phyloP scores from a whole-genome alignment of 2,797 vertebrate genomes.

The Cyclopterus lumpus region DNA sequence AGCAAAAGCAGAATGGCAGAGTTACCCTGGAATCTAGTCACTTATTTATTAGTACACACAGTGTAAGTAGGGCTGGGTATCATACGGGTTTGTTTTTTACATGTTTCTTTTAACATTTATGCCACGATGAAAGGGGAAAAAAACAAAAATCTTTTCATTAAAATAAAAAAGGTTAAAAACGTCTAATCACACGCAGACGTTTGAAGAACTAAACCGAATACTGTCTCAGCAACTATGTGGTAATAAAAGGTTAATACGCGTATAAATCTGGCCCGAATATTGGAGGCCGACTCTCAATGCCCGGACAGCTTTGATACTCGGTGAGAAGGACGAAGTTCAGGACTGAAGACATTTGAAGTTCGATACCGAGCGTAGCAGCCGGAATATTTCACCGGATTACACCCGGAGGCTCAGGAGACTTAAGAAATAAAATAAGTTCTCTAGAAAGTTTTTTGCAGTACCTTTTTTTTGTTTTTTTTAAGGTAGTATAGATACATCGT shows the following conservation, averaged over 20 bases:
- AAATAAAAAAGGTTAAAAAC: background rate
- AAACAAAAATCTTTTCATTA: background rate
- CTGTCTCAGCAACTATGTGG: constrained; percentile 1
- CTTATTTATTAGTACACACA: constrained; percentile 25
- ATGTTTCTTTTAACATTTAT: background rate
- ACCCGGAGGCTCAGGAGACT: constrained; percentile 5
- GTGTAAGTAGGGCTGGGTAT: constrained; percentile 21
- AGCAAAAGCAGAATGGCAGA: constrained; percentile 33
- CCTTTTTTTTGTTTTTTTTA: too few species aligned
- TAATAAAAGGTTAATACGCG: background rate
- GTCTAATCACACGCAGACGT: background rate
- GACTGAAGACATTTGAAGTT: background rate
- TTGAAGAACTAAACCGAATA: constrained; percentile 6
- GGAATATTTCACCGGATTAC: constrained; percentile 5
- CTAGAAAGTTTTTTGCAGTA: constrained; percentile 13
- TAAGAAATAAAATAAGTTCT: background rate
- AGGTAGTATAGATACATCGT: background rate
- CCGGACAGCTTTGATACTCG: background rate
- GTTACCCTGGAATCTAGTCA: constrained; percentile 21
- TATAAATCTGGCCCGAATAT: background rate
- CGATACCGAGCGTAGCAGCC: too few species aligned
- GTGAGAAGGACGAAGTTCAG: background rate
- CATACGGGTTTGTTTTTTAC: background rate
- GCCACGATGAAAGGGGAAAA: background rate
- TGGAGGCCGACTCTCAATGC: background rate